Percentiles rank a stretch among this genome's conserved stretches.
Evolutionary conservation across 2,797 vertebrate species (phyloP).

Genomic region (Clarias platycephalus): DNA sequence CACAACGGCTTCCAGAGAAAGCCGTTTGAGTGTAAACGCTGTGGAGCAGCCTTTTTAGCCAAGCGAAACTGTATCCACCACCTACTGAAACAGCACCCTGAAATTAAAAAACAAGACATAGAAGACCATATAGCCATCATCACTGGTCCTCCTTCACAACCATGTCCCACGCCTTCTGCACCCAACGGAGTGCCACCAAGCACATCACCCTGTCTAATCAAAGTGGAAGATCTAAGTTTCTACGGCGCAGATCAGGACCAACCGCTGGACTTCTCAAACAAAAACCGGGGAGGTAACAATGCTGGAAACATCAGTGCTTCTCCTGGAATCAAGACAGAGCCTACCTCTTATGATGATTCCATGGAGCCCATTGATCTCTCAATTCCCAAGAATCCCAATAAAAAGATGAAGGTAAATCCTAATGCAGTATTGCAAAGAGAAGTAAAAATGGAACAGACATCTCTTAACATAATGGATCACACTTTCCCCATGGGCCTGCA

Average conservation of each 20-base stretch:
- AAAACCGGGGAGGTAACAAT: constrained; percentile 67
- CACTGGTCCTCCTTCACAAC: constrained; percentile 56
- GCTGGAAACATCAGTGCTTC: constrained; percentile 54
- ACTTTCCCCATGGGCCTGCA: constrained; percentile 47
- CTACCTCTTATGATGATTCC: constrained; percentile 71
- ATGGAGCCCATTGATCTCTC: constrained; percentile 87
- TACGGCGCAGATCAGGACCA: constrained; percentile 76
- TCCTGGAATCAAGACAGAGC: constrained; percentile 83
- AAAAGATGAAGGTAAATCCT: constrained; percentile 65
- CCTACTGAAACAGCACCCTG: constrained; percentile 92
- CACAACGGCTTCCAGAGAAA: constrained; percentile 91
- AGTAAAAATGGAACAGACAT: constrained; percentile 68
- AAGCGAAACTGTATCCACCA: constrained; percentile 96
- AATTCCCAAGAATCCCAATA: constrained; percentile 78
- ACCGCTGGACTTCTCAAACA: constrained; percentile 84
- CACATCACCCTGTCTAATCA: constrained; percentile 71
- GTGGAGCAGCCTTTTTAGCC: constrained; percentile 87
- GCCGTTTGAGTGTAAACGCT: constrained; percentile 90
- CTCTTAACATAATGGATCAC: constrained; percentile 68
- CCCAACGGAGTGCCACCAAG: constrained; percentile 73
- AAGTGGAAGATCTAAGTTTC: constrained; percentile 79
- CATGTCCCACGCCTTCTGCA: constrained; percentile 65
- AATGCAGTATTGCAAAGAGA: constrained; percentile 62
- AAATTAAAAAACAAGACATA: constrained; percentile 89
- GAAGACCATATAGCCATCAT: constrained; percentile 85